These are phyloP conservation scores for Ascidia mentula DNA, from an alignment of 23 tunicate species.

Conservation along the genomic window DNA sequence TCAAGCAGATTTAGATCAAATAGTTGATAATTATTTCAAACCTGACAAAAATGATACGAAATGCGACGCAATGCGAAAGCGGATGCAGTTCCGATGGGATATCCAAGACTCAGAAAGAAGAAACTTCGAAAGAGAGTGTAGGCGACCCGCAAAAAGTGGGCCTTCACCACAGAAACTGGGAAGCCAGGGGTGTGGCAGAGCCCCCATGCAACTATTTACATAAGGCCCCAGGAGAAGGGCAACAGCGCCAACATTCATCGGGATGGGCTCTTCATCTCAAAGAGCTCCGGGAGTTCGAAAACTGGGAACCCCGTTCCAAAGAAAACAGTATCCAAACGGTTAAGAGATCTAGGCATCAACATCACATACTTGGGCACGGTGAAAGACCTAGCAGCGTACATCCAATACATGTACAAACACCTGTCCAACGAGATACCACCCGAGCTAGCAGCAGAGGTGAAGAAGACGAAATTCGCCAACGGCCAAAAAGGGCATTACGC, in stretches of 20 bases:
- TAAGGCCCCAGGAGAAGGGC: not conserved
- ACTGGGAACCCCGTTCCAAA: not conserved
- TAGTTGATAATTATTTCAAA: not conserved
- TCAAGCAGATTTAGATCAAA: not conserved
- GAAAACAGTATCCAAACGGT: not conserved
- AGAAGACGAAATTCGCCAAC: not conserved
- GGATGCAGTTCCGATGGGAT: not conserved
- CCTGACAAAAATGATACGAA: too few species aligned
- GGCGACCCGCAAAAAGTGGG: too few species aligned
- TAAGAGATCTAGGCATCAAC: not conserved
- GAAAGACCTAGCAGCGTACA: not conserved
- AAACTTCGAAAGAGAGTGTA: too few species aligned
- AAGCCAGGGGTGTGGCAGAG: not conserved
- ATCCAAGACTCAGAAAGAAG: too few species aligned
- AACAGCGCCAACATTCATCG: not conserved
- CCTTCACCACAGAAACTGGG: not conserved
- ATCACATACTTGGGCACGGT: not conserved
- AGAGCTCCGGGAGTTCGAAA: not conserved
- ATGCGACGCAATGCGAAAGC: too few species aligned
- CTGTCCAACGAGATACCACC: not conserved
- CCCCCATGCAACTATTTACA: not conserved
- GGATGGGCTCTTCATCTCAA: not conserved
- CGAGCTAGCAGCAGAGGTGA: not conserved
- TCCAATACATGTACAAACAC: not conserved
- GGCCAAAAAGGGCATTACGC: not conserved